Percentiles rank a stretch among this genome's conserved stretches.
Evolutionary conservation across 2,888 invertebrate species (phyloP).

Genomic region (Harpalus rufipes): DNA sequence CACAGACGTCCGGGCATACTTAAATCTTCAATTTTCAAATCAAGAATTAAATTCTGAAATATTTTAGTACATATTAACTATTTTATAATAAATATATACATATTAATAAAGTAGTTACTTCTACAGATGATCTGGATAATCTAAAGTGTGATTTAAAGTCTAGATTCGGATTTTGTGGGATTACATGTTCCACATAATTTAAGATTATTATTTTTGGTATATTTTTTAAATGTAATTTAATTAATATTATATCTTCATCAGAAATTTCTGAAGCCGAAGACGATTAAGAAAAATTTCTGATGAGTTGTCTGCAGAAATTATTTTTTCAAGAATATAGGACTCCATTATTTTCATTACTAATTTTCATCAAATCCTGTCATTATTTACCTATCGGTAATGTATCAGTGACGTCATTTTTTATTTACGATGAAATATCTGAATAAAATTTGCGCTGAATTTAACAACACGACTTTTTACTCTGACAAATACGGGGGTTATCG

Average conservation of each 20-base stretch:
- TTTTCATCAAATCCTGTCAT: background rate
- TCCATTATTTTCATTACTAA: background rate
- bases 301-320: background rate
- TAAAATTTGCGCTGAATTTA: background rate
- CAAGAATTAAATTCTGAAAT: constrained; percentile 1
- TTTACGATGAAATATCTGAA: background rate
- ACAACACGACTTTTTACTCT: too few species aligned
- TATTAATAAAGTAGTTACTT: background rate
- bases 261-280: background rate
- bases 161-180: background rate
- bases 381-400: background rate
- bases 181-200: background rate
- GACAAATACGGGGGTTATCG: too few species aligned
- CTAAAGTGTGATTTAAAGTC: background rate
- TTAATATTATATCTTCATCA: background rate
- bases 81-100: background rate
- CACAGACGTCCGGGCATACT: constrained; percentile 9
- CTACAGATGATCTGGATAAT: constrained; percentile 10
- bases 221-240: background rate
- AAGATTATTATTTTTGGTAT: background rate
- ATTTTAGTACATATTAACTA: background rate
- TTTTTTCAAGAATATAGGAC: background rate
- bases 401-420: background rate
- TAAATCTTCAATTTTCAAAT: background rate
- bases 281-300: background rate